phyloP scores from a whole-genome alignment of 2,888 invertebrate genomes.

The Rhagophthalmus giganteus region DNA sequence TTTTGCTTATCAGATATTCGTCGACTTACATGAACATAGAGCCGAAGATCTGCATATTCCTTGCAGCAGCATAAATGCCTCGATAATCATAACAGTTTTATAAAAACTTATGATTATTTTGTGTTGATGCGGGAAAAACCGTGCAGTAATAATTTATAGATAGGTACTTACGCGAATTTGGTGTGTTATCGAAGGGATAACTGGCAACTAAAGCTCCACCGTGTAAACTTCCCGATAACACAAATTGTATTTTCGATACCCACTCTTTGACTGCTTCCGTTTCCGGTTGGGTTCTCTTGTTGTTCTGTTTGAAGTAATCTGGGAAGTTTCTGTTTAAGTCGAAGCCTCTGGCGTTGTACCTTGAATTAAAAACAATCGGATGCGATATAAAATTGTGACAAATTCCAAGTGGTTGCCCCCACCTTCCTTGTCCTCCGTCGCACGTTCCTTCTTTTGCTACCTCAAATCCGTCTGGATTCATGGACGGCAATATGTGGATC shows the following conservation, averaged over 20 bases:
- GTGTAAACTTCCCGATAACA: slow-evolving; percentile 91
- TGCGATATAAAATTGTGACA: not conserved
- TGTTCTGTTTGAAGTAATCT: slow-evolving; percentile 89
- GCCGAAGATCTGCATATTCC: slow-evolving; percentile 77
- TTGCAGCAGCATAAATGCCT: slow-evolving; percentile 54
- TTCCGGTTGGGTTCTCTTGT: slow-evolving; percentile 89
- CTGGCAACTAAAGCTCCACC: slow-evolving; percentile 95
- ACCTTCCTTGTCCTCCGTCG: slow-evolving; percentile 86
- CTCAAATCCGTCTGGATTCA: slow-evolving; percentile 99
- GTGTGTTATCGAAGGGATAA: slow-evolving; percentile 96
- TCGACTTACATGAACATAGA: slow-evolving; percentile 70
- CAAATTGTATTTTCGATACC: slow-evolving; percentile 91
- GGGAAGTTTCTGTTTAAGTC: slow-evolving; percentile 97
- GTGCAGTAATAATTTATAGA: too few species aligned
- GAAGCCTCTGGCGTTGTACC: slow-evolving; percentile 84
- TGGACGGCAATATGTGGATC: slow-evolving; percentile 95
- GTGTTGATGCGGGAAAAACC: too few species aligned
- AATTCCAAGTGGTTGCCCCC: slow-evolving; percentile 34
- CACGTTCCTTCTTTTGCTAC: slow-evolving; percentile 88
- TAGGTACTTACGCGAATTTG: slow-evolving; percentile 88
- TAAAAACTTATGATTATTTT: too few species aligned
- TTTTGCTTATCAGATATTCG: too few species aligned
- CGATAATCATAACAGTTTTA: slow-evolving; percentile 36
- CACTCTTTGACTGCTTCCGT: slow-evolving; percentile 92
- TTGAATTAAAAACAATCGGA: slow-evolving; percentile 42